phyloP scores from a whole-genome alignment of 2,113 vertebrate species.

The Oreochromis niloticus region DNA sequence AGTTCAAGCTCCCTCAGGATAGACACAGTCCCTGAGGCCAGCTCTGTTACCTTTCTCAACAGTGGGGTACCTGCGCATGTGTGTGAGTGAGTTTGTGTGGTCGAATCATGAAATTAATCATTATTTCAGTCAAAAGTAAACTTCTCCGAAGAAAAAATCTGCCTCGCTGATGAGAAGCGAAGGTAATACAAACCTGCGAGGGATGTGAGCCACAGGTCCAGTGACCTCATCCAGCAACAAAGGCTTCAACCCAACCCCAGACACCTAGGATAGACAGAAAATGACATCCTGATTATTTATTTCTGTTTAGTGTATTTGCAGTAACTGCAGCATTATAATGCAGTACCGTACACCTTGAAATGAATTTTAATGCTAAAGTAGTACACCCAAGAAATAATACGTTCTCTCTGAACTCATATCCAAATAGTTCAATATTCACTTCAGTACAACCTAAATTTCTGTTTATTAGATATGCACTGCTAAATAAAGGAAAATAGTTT shows the following conservation, averaged over 20 bases:
- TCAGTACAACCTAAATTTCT: neutral
- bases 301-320: neutral
- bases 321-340: neutral
- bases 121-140: slow-evolving; percentile 17
- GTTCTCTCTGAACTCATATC: neutral
- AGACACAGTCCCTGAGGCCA: slow-evolving; percentile 50
- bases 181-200: slow-evolving; percentile 17
- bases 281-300: neutral
- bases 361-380: neutral
- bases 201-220: neutral
- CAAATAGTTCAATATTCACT: neutral
- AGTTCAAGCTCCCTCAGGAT: slow-evolving; percentile 44
- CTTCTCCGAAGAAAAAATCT: neutral
- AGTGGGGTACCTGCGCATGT: neutral
- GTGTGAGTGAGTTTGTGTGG: neutral
- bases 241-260: slow-evolving; percentile 13
- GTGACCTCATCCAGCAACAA: slow-evolving; percentile 1
- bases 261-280: slow-evolving; percentile 4
- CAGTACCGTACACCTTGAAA: neutral
- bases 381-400: neutral
- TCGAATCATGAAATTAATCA: slow-evolving; percentile 12
- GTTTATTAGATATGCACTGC: neutral
- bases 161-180: neutral
- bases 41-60: slow-evolving; percentile 19
- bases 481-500: neutral